These are phyloP conservation scores for Pentalonia nigronervosa DNA, from an alignment of 1,140 invertebrate species.

Conservation along the genomic window DNA sequence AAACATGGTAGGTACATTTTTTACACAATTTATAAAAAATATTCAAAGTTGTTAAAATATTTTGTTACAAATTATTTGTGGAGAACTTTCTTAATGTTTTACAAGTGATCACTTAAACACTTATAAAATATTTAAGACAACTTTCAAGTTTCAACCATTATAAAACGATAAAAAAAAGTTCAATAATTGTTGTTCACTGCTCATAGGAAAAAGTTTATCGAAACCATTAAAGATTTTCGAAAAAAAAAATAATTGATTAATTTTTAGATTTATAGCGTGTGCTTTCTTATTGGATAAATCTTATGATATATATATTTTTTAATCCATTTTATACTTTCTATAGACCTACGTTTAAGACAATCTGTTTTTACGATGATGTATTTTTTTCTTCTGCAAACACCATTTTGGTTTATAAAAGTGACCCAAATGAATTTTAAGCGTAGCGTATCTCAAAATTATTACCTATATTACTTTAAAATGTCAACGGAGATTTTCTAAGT, in stretches of 20 bases:
- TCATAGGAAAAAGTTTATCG: not conserved
- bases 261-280: not conserved
- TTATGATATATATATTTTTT: not conserved
- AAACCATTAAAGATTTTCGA: slow-evolving; percentile 18
- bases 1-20: not conserved
- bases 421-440: not conserved
- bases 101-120: slow-evolving; percentile 21
- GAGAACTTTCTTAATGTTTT: not conserved
- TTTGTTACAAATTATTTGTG: not conserved
- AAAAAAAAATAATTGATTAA: slow-evolving; percentile 15
- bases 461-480: not conserved
- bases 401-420: not conserved
- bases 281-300: not conserved
- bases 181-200: not conserved
- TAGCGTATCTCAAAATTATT: not conserved
- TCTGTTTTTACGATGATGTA: not conserved
- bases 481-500: not conserved
- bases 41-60: not conserved
- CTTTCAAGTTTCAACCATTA: not conserved
- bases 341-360: not conserved
- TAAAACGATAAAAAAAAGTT: slow-evolving; percentile 37
- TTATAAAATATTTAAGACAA: slow-evolving; percentile 27
- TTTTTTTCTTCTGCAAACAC: not conserved
- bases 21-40: slow-evolving; percentile 6
- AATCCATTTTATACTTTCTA: not conserved